These are phyloP conservation scores for Antrozous pallidus DNA, from an alignment of 2,797 vertebrate genomes.

Conservation along the genomic window DNA sequence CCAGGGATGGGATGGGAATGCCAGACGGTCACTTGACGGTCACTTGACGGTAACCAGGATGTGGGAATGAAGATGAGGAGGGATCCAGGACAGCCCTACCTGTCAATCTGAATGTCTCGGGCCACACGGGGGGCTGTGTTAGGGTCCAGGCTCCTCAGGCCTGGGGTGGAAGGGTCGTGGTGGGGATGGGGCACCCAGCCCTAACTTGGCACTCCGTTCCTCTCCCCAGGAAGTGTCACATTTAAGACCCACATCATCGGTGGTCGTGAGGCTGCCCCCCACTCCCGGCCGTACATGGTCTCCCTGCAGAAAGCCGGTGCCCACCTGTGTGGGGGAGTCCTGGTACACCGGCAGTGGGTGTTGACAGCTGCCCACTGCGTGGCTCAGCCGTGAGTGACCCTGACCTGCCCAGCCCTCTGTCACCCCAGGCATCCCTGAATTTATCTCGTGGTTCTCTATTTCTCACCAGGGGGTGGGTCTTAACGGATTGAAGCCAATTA, in stretches of 20 bases:
- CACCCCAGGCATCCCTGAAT: fast-evolving
- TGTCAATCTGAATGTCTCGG: not conserved
- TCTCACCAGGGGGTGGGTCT: not conserved
- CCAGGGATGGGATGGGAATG: no score
- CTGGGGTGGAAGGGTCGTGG: not conserved
- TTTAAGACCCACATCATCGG: not conserved
- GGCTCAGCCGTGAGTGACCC: not conserved
- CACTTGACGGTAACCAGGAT: not conserved
- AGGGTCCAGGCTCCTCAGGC: not conserved
- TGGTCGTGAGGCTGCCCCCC: not conserved
- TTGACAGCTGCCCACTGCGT: constrained; percentile 71
- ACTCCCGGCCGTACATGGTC: constrained; percentile 71
- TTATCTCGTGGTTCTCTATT: not conserved
- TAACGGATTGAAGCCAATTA: not conserved
- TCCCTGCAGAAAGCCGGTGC: fast-evolving
- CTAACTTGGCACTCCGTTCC: not conserved
- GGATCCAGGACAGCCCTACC: fast-evolving
- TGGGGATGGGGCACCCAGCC: fast-evolving
- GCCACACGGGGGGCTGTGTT: not conserved
- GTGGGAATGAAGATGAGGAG: not conserved
- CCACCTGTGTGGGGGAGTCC: not conserved
- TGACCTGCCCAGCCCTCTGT: not conserved
- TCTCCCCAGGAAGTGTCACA: not conserved
- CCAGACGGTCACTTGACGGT: not conserved
- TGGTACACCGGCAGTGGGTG: constrained; percentile 58